Evolutionary conservation across 2,797 vertebrate species (phyloP).

Genomic region (Schizopygopsis pylzovi): DNA sequence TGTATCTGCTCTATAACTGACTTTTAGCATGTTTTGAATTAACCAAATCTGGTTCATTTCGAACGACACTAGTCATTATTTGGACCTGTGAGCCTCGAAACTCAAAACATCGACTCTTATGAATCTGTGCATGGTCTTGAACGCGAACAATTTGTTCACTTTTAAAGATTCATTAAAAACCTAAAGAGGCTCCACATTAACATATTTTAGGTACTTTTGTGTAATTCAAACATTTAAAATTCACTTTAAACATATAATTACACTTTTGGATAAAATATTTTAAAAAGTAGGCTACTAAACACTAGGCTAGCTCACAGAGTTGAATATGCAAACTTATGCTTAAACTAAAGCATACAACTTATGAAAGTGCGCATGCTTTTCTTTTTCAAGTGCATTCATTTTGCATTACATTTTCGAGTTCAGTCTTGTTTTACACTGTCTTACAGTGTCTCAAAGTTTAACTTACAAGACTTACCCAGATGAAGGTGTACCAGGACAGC

Average conservation of each 20-base stretch:
- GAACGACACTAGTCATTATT: neutral
- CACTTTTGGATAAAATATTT: neutral
- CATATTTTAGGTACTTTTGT: neutral
- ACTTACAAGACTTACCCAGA: conserved; percentile 68
- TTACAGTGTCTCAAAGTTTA: neutral
- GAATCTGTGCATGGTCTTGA: neutral
- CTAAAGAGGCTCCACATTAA: neutral
- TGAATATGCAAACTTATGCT: neutral
- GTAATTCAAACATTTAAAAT: neutral
- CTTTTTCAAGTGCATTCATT: neutral
- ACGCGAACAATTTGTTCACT: neutral
- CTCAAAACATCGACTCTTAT: neutral
- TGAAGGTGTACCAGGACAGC: conserved; percentile 41
- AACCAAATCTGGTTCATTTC: neutral
- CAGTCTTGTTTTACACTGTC: neutral
- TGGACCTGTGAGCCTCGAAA: neutral
- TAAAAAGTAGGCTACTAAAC: neutral
- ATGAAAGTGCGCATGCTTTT: neutral
- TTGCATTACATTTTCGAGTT: neutral
- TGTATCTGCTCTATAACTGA: neutral
- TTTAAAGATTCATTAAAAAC: neutral
- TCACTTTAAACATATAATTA: neutral
- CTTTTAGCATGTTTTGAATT: neutral
- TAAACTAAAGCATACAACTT: neutral
- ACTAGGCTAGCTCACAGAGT: neutral